Conservation (phyloP, 2,888 invertebrate species). For the Bellardia bayeri region DNA sequence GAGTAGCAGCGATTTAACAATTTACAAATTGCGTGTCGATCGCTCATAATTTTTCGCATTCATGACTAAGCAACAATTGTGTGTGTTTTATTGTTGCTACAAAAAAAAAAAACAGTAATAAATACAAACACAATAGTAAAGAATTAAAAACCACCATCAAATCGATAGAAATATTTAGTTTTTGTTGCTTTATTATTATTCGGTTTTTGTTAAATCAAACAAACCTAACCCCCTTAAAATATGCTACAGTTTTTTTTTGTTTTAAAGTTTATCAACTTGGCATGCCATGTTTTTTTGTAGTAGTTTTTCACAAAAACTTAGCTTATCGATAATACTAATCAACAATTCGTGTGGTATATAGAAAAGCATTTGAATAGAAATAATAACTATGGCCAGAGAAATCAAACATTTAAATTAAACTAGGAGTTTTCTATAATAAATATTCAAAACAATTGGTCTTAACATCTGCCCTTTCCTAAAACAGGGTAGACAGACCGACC, state of each 20-base stretch:
- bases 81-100: neutral
- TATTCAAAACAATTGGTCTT: constrained; percentile 70
- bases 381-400: constrained; percentile 47
- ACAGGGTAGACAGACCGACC: constrained; percentile 7
- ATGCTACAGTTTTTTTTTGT: constrained; percentile 30
- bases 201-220: constrained; percentile 50
- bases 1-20: constrained; percentile 34
- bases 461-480: neutral
- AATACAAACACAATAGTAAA: constrained; percentile 41
- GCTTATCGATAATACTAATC: constrained; percentile 72
- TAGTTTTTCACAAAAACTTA: constrained; percentile 32
- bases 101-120: constrained; percentile 37
- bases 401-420: constrained; percentile 73
- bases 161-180: constrained; percentile 65
- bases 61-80: constrained; percentile 71
- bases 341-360: constrained; percentile 64
- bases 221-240: constrained; percentile 52
- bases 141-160: constrained; percentile 65
- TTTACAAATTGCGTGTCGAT: constrained; percentile 75
- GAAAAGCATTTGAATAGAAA: neutral
- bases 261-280: constrained; percentile 47
- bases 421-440: constrained; percentile 72
- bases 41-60: constrained; percentile 75
- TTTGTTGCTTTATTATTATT: neutral
- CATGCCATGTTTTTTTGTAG: constrained; percentile 68